Evolutionary conservation across 2,888 invertebrate species (phyloP).

Genomic region (Steinernema carpocapsae): DNA sequence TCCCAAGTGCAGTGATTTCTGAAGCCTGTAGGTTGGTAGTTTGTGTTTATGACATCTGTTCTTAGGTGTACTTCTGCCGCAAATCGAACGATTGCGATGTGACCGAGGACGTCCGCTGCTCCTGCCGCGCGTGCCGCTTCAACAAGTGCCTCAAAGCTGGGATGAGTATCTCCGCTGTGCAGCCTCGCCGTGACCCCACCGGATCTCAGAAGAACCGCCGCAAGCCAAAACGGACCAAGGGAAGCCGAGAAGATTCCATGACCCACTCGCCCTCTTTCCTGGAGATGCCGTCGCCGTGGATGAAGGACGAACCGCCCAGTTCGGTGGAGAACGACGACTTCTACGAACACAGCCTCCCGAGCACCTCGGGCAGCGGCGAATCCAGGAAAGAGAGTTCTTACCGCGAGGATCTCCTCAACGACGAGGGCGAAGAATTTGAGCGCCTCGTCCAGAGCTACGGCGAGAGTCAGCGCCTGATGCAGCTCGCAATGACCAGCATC

Average conservation of each 20-base stretch:
- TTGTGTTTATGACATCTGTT: background rate
- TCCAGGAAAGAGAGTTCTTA: constrained; percentile 1
- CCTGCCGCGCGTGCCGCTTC: constrained; percentile 64
- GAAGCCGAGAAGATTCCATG: background rate
- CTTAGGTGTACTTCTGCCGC: constrained; percentile 59
- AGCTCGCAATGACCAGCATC: constrained; percentile 53
- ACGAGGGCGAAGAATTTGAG: constrained; percentile 43
- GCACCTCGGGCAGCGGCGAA: constrained; percentile 27
- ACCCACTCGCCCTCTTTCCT: constrained; percentile 12
- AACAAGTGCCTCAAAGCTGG: constrained; percentile 60
- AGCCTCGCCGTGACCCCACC: constrained; percentile 65
- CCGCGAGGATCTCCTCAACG: constrained; percentile 35
- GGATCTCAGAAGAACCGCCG: constrained; percentile 62
- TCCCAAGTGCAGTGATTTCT: no score
- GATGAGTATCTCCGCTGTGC: constrained; percentile 63
- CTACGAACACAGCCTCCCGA: constrained; percentile 28
- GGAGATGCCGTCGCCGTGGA: constrained; percentile 3
- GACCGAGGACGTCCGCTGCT: constrained; percentile 56
- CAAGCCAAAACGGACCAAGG: constrained; percentile 43
- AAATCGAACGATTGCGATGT: constrained; percentile 57
- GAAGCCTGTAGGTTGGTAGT: no score
- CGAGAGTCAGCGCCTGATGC: constrained; percentile 60
- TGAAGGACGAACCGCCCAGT: constrained; percentile 10
- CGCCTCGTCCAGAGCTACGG: constrained; percentile 50
- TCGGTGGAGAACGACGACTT: constrained; percentile 16